These are phyloP conservation scores for Charina bottae DNA, from an alignment of 2,113 vertebrate genomes.

Conservation along the genomic window DNA sequence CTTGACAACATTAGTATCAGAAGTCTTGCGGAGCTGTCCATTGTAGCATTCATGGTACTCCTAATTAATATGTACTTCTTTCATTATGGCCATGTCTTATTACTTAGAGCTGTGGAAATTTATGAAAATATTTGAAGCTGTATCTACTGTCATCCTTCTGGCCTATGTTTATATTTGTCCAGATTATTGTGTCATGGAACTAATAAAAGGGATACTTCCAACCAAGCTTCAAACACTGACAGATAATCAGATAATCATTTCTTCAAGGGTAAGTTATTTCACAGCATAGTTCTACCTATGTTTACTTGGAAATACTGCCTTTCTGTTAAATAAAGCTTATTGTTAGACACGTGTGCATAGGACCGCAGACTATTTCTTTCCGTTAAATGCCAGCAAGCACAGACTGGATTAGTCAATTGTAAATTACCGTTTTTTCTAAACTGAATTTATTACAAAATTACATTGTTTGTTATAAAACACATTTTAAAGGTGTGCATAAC, in stretches of 20 bases:
- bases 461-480: too few species aligned
- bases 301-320: neutral
- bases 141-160: neutral
- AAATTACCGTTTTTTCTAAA: neutral
- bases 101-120: neutral
- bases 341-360: neutral
- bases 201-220: neutral
- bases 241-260: neutral
- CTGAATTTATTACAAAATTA: neutral
- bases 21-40: too few species aligned
- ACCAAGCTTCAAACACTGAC: neutral
- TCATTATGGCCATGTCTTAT: too few species aligned
- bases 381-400: neutral
- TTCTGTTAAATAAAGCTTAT: neutral
- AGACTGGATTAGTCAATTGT: neutral
- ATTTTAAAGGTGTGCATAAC: neutral
- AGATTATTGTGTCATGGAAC: neutral
- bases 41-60: too few species aligned
- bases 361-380: neutral
- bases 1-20: too few species aligned
- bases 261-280: neutral
- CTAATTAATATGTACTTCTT: too few species aligned
- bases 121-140: neutral
- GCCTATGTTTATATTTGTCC: neutral
- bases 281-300: neutral